phyloP scores from a whole-genome alignment of 2,888 invertebrate genomes.

The Encarsia formosa region DNA sequence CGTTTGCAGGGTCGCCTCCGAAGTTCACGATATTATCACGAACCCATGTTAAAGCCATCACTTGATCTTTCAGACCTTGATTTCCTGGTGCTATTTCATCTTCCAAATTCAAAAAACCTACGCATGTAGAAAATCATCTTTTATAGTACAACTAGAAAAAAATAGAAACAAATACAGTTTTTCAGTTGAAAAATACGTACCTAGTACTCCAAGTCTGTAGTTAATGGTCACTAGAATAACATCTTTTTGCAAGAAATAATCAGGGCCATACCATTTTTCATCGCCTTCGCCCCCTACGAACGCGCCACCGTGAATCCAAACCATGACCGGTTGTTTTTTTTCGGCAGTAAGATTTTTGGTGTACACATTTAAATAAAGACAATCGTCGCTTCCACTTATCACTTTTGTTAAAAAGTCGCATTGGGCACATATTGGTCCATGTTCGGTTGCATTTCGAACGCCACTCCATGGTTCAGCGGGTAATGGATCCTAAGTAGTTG shows the following conservation, averaged over 20 bases:
- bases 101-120: slow-evolving; percentile 30
- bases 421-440: slow-evolving; percentile 30
- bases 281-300: slow-evolving; percentile 35
- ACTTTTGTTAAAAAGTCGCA: slow-evolving; percentile 9
- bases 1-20: slow-evolving; percentile 34
- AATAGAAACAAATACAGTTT: too few relatives aligned
- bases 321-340: slow-evolving; percentile 35
- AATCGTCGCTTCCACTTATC: slow-evolving; percentile 40
- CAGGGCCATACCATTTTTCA: slow-evolving; percentile 36
- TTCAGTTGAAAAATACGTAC: not conserved
- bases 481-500: slow-evolving; percentile 42
- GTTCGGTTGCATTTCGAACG: slow-evolving; percentile 33
- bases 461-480: slow-evolving; percentile 37
- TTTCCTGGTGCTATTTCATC: slow-evolving; percentile 33
- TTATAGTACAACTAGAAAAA: too few relatives aligned
- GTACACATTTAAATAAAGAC: slow-evolving; percentile 43
- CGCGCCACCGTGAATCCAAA: slow-evolving; percentile 43
- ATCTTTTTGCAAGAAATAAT: slow-evolving; percentile 39
- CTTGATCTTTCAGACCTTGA: slow-evolving; percentile 37
- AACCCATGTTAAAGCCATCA: slow-evolving; percentile 34
- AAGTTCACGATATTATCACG: slow-evolving; percentile 32
- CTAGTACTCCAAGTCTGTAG: slow-evolving; percentile 12
- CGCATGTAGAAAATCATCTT: not conserved
- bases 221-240: slow-evolving; percentile 38
- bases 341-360: slow-evolving; percentile 15